Base-by-base conservation (phyloP, 2,113 vertebrate species). In the Takifugu flavidus region DNA sequence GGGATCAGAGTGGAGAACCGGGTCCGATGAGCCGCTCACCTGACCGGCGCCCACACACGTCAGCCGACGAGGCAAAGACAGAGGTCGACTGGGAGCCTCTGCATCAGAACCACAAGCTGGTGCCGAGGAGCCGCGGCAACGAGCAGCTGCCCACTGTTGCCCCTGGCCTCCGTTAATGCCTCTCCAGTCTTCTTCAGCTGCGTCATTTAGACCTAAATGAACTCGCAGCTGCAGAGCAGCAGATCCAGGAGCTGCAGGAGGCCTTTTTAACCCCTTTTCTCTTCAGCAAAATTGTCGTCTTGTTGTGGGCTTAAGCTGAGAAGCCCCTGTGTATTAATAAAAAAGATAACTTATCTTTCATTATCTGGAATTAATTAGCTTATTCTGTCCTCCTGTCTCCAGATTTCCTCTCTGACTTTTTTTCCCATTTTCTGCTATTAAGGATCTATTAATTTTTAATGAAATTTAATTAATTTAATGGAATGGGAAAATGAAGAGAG, bases 1-100 rank as follows among this genome's bases (percentile, higher is more conserved):
- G 75, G 69, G 79, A 67, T 82, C 79, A 72, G 68, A 68, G 77
- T 73, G 62, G 56, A 77, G 59, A 49, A 42, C 4, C 43, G 12
- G 81, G 68, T 82, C 70, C 64, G n/a, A 44, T 26, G 63, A 45
- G 56, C 43, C 39, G 47, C 47, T 67, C 58, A 55, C 52, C 66
- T 63, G 27, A 28, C 25, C 10, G 51, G 3, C 49, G 53, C 63
- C 28, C 39, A 59, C 53, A 64, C 67, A 53, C 68, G 51, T 52
- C 62, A 44, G 49, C 39, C 26, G 46, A 52, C 11, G 29, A 51
- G 27, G 5, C 43, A 65, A 44, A 28, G 51, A 2, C 54, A 4
- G 15, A 20, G 13, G 11, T 51, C 20, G 26, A 29, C 26, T 34
- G 49, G 59, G 28, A 56, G 46, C 27, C 26, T 56, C 49, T 31